Evolutionary conservation across 1,140 invertebrate genomes (phyloP).

Genomic region (Elymnias hypermnestra): DNA sequence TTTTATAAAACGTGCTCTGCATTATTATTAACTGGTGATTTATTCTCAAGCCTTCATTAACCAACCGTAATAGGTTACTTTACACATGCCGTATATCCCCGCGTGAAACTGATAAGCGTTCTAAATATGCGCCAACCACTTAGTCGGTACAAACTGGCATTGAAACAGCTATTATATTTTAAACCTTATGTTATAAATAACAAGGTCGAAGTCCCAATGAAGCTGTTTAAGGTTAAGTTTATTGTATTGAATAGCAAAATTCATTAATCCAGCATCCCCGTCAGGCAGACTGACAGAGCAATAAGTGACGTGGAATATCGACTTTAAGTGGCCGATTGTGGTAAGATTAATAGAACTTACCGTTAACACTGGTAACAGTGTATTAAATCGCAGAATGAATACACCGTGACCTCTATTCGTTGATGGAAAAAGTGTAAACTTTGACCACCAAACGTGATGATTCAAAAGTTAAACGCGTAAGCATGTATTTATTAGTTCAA

Average conservation of each 20-base stretch:
- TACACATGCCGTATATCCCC: slow-evolving; percentile 13
- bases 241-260: slow-evolving; percentile 25
- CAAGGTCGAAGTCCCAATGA: slow-evolving; percentile 1
- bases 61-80: slow-evolving; percentile 12
- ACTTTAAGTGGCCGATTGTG: slow-evolving; percentile 24
- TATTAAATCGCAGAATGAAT: background rate
- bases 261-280: slow-evolving; percentile 28
- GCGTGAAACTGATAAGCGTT: slow-evolving; percentile 20
- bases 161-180: background rate
- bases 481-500: too few species aligned
- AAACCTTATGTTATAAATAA: background rate
- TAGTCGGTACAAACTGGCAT: slow-evolving; percentile 1
- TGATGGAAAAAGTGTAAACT: too few species aligned
- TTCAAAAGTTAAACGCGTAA: too few species aligned
- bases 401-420: background rate
- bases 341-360: slow-evolving; percentile 27
- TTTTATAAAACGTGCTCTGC: too few species aligned
- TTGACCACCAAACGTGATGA: too few species aligned
- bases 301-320: slow-evolving; percentile 30
- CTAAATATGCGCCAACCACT: slow-evolving; percentile 18
- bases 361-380: slow-evolving; percentile 18
- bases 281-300: slow-evolving; percentile 28
- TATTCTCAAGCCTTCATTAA: slow-evolving; percentile 18
- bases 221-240: background rate
- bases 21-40: slow-evolving; percentile 7